Conservation (phyloP, 2,888 invertebrate species). For the Sphinx pinastri region DNA sequence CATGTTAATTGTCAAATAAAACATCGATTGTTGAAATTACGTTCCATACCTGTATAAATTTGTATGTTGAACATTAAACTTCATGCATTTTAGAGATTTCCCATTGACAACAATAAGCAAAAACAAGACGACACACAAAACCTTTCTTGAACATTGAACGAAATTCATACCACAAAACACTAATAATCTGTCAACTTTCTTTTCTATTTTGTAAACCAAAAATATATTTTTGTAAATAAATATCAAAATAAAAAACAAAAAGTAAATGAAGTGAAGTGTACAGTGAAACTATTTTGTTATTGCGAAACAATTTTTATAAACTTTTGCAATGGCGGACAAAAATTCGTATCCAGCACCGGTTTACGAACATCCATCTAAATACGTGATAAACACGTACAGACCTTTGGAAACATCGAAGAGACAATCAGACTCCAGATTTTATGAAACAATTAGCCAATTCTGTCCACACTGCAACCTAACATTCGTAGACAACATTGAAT, state of each 20-base stretch:
- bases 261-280: background rate
- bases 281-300: background rate
- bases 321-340: constrained; percentile 13
- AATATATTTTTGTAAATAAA: too few species aligned
- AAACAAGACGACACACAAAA: background rate
- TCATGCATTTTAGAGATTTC: background rate
- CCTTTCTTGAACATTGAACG: background rate
- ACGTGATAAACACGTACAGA: background rate
- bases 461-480: constrained; percentile 53
- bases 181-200: too few species aligned
- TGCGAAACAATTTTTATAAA: background rate
- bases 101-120: background rate
- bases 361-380: constrained; percentile 2
- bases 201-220: too few species aligned
- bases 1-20: background rate
- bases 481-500: constrained; percentile 47
- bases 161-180: too few species aligned
- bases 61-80: background rate
- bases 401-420: background rate
- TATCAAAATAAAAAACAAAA: too few species aligned
- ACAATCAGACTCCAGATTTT: background rate
- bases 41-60: background rate
- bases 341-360: background rate
- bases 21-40: background rate
- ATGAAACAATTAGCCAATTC: constrained; percentile 25